Base-by-base conservation (phyloP, 2,888 invertebrate species). In the Phengaris arion region DNA sequence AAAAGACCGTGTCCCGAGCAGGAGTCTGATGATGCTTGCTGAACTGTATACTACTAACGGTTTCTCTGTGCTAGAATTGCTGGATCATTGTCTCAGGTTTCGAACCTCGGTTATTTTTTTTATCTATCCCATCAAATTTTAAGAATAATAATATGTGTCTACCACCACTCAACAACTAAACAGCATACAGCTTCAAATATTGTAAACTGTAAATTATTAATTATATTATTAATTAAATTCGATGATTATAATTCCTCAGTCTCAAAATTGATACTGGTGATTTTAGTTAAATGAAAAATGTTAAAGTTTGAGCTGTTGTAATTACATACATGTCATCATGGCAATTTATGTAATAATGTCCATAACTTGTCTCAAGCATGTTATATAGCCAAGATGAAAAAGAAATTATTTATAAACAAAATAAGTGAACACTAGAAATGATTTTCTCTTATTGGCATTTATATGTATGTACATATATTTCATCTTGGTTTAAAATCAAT, bases 1-100 rank as follows among this genome's bases (percentile, higher is more conserved):
- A 93, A 93, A 85, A 89, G 92, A 91, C 93, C 87, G 85, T 91
- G 93, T 12, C 45, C 70, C 69, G 54, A 55, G 15, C 69, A 57
- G 57, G 51, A 75, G 22, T 12, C 55, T 12, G 22, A 12, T 13
- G 13, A 59, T n/a, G 69, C 54, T 52, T 72, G 72, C 72, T 72
- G 72, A 72, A 13, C 72, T 52, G 12, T 48, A 51, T 15, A 15
- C 72, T 74, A 64, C 73, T 2, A 54, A 9, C 7, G 54, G 35
- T 72, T 72, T 22, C 52, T 72, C 22, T 15, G 48, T 72, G 51
- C 35, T 72, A 35, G 45, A 54, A 12, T 70, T 51, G 52, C 70
- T 70, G 70, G 70, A 70, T 22, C 52, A 70, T 12, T 45, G 51
- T 70, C 12, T 10, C 51, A 70, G 35, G 22, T 72, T 54, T 35